phyloP scores from a whole-genome alignment of 2,888 invertebrate genomes.

The Nasonia oneida region DNA sequence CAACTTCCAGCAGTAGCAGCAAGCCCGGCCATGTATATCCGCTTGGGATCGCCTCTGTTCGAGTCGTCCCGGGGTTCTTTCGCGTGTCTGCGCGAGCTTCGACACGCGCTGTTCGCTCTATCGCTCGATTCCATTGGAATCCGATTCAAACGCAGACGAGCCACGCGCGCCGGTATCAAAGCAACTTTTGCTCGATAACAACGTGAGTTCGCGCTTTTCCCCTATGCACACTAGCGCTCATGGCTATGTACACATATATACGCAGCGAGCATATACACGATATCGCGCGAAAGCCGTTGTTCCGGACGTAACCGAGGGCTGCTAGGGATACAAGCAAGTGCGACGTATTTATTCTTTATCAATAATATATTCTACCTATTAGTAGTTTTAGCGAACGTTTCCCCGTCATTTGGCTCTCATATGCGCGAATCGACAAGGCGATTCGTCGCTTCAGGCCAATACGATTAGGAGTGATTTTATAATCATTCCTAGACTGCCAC shows the following conservation, averaged over 20 bases:
- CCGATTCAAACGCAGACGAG: slow-evolving; percentile 5
- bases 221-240: background rate
- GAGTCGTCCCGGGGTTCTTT: background rate
- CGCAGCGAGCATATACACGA: background rate
- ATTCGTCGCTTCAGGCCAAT: no score
- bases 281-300: no score
- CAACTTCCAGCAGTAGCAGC: background rate
- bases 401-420: no score
- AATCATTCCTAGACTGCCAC: no score
- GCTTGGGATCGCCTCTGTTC: slow-evolving; percentile 23
- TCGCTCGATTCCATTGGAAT: slow-evolving; percentile 39
- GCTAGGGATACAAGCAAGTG: no score
- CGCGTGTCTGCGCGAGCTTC: background rate
- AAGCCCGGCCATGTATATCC: background rate
- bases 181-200: slow-evolving; percentile 15
- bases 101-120: background rate
- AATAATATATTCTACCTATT: no score
- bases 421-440: no score
- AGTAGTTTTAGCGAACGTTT: no score
- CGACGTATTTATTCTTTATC: no score
- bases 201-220: background rate
- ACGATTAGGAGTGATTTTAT: no score
- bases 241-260: background rate
- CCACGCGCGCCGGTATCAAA: background rate
- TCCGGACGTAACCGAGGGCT: no score